Percentiles rank a stretch among this genome's conserved stretches.
Evolutionary conservation across 2,113 vertebrate species (phyloP).

Genomic region (Callipepla californica): DNA sequence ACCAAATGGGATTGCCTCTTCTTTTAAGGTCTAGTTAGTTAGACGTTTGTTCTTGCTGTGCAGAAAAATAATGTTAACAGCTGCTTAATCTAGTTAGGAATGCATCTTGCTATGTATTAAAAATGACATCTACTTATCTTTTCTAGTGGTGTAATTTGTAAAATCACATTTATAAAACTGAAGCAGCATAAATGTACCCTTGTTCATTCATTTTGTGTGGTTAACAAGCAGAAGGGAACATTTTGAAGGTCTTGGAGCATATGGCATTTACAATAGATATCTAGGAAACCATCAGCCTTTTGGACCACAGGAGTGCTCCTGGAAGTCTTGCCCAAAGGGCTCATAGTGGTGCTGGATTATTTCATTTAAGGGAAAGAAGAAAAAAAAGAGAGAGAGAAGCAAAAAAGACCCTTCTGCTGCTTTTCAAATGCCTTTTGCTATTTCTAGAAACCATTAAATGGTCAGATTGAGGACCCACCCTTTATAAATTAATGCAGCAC

Average conservation of each 20-base stretch:
- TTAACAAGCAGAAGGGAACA: neutral
- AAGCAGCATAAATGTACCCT: conserved; percentile 41
- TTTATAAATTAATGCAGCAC: conserved; percentile 70
- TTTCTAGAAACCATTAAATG: conserved; percentile 59
- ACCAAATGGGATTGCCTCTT: conserved; percentile 24
- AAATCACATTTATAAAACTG: conserved; percentile 69
- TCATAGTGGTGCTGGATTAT: neutral
- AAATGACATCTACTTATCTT: conserved; percentile 77
- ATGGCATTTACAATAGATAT: conserved; percentile 6
- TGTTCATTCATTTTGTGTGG: neutral
- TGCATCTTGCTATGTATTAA: conserved; percentile 79
- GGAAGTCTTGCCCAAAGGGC: neutral
- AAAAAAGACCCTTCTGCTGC: neutral
- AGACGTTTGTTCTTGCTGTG: conserved; percentile 61
- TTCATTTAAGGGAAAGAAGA: neutral
- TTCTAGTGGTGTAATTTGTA: conserved; percentile 69
- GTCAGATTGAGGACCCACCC: conserved; percentile 56
- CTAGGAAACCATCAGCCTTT: neutral
- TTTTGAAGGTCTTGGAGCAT: conserved; percentile 1
- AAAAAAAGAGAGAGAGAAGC: neutral
- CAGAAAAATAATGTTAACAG: conserved; percentile 72
- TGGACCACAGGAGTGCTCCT: neutral
- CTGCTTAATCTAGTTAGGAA: conserved; percentile 79
- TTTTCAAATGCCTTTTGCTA: conserved; percentile 34
- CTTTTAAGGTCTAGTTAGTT: conserved; percentile 48